Conservation (phyloP, 2,888 invertebrate species). For the Chironomus tentans region DNA sequence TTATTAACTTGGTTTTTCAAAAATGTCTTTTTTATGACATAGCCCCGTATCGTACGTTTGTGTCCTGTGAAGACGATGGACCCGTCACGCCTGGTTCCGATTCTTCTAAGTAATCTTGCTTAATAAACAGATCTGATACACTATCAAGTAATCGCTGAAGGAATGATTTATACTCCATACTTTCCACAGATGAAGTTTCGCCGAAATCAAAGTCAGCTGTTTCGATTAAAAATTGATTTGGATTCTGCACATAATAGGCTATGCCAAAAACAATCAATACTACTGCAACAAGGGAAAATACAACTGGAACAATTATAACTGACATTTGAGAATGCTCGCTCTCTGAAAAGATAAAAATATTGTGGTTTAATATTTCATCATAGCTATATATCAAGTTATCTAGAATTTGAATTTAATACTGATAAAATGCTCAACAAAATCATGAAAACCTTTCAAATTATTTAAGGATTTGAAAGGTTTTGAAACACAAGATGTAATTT, state of each 20-base stretch:
- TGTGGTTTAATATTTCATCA: not conserved
- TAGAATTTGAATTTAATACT: too few relatives aligned
- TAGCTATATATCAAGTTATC: too few relatives aligned
- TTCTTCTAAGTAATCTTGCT: constrained; percentile 28
- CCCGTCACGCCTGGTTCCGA: not conserved
- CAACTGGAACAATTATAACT: constrained; percentile 79
- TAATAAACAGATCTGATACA: constrained; percentile 51
- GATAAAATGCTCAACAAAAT: too few relatives aligned
- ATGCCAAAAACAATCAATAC: constrained; percentile 79
- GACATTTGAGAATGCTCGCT: constrained; percentile 73
- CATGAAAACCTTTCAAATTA: too few relatives aligned
- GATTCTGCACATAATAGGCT: constrained; percentile 75
- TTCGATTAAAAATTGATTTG: constrained; percentile 71
- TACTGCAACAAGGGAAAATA: constrained; percentile 70
- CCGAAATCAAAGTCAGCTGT: constrained; percentile 89
- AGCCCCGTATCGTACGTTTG: not conserved
- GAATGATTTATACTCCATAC: constrained; percentile 78
- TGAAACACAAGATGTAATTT: too few relatives aligned
- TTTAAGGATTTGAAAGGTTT: too few relatives aligned
- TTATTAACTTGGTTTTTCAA: not conserved
- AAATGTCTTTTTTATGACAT: not conserved
- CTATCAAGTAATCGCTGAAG: constrained; percentile 71
- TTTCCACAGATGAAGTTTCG: constrained; percentile 57
- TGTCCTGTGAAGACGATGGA: not conserved
- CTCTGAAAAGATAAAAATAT: constrained; percentile 46